Evolutionary conservation across 2,888 invertebrate genomes (phyloP).

Genomic region (Hydraecia micacea): DNA sequence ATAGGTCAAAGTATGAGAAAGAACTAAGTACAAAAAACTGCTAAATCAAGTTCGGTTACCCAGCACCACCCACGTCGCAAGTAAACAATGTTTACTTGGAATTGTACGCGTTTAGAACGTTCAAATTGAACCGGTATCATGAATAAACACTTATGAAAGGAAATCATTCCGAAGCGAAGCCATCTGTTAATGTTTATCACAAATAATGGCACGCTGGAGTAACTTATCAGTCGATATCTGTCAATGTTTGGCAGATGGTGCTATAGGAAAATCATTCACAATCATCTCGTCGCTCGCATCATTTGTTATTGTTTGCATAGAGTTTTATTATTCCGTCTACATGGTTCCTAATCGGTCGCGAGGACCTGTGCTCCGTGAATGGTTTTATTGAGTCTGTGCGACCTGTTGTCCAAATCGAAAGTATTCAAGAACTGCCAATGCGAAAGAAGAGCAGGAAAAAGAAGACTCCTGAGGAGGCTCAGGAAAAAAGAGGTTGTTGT

Average conservation of each 20-base stretch:
- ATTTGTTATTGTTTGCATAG: slow-evolving; percentile 71
- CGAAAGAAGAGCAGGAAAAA: slow-evolving; percentile 89
- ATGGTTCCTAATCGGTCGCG: slow-evolving; percentile 37
- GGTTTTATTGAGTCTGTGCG: slow-evolving; percentile 84
- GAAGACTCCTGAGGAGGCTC: slow-evolving; percentile 81
- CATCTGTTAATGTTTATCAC: slow-evolving; percentile 87
- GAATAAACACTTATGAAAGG: slow-evolving; percentile 77
- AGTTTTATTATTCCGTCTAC: slow-evolving; percentile 55
- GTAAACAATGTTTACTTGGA: slow-evolving; percentile 64
- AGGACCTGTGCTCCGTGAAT: slow-evolving; percentile 71
- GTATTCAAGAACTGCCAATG: slow-evolving; percentile 87
- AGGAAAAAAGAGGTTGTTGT: slow-evolving; percentile 78
- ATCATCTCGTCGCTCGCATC: slow-evolving; percentile 69
- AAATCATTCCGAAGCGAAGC: slow-evolving; percentile 72
- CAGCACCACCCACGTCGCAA: slow-evolving; percentile 64
- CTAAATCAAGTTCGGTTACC: slow-evolving; percentile 66
- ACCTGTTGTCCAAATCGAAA: slow-evolving; percentile 85
- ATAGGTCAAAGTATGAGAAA: slow-evolving; percentile 9
- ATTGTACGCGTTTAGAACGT: slow-evolving; percentile 64
- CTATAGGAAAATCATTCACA: slow-evolving; percentile 72
- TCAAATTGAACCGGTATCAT: slow-evolving; percentile 74
- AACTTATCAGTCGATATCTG: slow-evolving; percentile 85
- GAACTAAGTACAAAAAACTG: slow-evolving; percentile 41
- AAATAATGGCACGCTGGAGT: slow-evolving; percentile 77
- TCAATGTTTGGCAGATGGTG: slow-evolving; percentile 80